Conservation (phyloP, 1,140 invertebrate genomes). For the Gryon sp. region DNA sequence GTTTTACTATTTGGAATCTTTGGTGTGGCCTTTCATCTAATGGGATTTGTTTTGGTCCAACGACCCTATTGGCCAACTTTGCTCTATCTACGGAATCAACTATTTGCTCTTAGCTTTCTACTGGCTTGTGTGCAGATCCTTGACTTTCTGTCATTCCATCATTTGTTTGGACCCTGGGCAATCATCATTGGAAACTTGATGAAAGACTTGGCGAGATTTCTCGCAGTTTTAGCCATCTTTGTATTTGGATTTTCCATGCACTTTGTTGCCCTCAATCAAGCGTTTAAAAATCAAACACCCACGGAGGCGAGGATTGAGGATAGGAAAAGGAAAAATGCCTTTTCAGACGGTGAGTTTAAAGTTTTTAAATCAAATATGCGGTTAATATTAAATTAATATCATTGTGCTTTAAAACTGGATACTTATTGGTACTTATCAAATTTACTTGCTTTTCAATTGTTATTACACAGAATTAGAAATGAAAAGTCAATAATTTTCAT, state of each 20-base stretch:
- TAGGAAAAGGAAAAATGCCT: slow-evolving; percentile 72
- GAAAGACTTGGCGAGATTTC: slow-evolving; percentile 95
- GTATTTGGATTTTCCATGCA: slow-evolving; percentile 99
- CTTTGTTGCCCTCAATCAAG: slow-evolving; percentile 96
- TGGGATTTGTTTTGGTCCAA: slow-evolving; percentile 86
- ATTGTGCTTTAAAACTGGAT: slow-evolving; percentile 62
- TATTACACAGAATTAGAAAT: too few relatives aligned
- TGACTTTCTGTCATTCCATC: slow-evolving; percentile 98
- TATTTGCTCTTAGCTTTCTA: slow-evolving; percentile 96
- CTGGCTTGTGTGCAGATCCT: slow-evolving; percentile 98
- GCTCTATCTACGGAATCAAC: slow-evolving; percentile 96
- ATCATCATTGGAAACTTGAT: slow-evolving; percentile 94
- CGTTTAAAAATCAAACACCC: slow-evolving; percentile 84
- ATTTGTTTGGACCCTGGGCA: slow-evolving; percentile 99
- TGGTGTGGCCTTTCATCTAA: slow-evolving; percentile 93
- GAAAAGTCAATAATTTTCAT: too few relatives aligned
- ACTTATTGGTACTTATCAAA: slow-evolving; percentile 5
- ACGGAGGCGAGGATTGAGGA: slow-evolving; percentile 79
- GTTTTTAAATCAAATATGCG: neutral
- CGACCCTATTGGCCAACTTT: slow-evolving; percentile 88
- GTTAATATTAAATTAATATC: slow-evolving; percentile 17
- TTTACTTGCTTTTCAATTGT: slow-evolving; percentile 43
- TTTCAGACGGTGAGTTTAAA: slow-evolving; percentile 85
- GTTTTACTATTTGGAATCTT: slow-evolving; percentile 95
- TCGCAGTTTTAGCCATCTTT: slow-evolving; percentile 98